phyloP scores from a whole-genome alignment of 2,797 vertebrate species.

The Galago senegalensis region DNA sequence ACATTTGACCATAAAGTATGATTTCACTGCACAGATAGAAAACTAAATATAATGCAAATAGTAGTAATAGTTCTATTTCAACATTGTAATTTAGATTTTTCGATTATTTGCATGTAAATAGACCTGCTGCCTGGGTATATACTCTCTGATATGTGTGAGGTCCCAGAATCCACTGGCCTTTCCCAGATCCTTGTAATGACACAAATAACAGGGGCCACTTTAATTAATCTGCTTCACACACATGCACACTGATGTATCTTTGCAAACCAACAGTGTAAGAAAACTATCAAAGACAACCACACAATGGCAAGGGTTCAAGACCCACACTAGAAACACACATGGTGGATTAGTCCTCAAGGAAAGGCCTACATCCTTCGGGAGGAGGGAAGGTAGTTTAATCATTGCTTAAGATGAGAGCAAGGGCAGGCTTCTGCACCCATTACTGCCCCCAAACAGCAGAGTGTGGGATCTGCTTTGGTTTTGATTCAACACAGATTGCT shows the following conservation, averaged over 20 bases:
- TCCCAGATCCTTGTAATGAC: neutral
- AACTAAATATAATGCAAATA: neutral
- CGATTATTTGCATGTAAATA: slow-evolving; percentile 5
- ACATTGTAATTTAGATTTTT: neutral
- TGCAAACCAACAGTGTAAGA: neutral
- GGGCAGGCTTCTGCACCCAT: neutral
- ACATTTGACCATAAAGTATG: neutral
- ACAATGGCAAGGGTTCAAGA: neutral
- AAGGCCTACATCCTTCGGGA: neutral
- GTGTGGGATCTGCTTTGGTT: neutral
- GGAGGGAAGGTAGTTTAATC: neutral
- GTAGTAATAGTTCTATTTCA: neutral
- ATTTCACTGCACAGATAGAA: neutral
- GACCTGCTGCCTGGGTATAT: neutral
- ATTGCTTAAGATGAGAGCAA: neutral
- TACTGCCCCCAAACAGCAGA: neutral
- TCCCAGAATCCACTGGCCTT: neutral
- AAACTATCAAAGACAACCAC: neutral
- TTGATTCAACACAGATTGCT: neutral
- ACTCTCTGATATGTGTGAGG: neutral
- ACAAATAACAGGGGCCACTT: neutral
- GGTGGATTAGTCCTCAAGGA: neutral
- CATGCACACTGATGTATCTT: neutral
- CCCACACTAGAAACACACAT: neutral
- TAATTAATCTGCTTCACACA: neutral